Evolutionary conservation across 2,113 vertebrate species (phyloP).

Genomic region (Varanus komodoensis): DNA sequence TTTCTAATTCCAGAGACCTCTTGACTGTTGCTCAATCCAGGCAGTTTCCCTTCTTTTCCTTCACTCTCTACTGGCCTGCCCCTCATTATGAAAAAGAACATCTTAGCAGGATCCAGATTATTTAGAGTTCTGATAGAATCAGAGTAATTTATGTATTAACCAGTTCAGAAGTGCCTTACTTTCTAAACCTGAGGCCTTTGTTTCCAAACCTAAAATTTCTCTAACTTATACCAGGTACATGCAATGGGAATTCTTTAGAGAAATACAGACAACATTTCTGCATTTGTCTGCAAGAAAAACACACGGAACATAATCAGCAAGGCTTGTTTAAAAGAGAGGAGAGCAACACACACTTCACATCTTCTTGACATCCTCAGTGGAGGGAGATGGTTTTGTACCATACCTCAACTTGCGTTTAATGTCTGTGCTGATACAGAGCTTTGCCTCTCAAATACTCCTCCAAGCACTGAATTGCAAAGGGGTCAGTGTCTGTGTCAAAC

Average conservation of each 20-base stretch:
- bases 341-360: background rate
- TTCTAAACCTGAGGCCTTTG: background rate
- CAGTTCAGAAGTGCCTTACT: background rate
- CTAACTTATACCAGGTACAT: background rate
- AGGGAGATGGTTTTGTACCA: background rate
- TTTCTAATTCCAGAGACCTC: conserved; percentile 66
- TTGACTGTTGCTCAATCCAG: conserved; percentile 10
- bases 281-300: background rate
- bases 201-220: background rate
- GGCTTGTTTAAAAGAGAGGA: background rate
- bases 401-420: conserved; percentile 18
- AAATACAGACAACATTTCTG: background rate
- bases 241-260: background rate
- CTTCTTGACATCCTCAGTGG: background rate
- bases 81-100: background rate
- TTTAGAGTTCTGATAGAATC: background rate
- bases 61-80: background rate
- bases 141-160: background rate
- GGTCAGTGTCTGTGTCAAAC: conserved; percentile 85
- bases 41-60: background rate
- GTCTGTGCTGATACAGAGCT: conserved; percentile 72
- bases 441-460: conserved; percentile 87
- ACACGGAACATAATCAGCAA: background rate
- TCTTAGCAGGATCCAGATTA: background rate
- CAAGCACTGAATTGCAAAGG: conserved; percentile 85